Base-by-base conservation (phyloP, 2,113 vertebrate species). In the Atlantisia rogersi region DNA sequence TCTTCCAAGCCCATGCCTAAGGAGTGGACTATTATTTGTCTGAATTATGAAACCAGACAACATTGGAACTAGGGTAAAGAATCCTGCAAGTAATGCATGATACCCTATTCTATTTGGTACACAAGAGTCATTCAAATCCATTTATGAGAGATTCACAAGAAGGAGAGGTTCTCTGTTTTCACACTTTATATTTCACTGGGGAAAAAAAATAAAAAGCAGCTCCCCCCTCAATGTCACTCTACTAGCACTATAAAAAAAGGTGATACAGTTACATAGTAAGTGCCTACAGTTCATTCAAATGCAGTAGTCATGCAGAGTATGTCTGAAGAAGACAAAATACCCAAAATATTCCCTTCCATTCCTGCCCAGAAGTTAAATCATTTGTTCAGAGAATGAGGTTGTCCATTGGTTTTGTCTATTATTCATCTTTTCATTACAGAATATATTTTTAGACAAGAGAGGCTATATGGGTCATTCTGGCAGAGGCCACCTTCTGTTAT, bases 151-250 rank as follows among this genome's bases (percentile, higher is more conserved):
- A 52, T 78, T 56, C 42, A 42, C 8, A 6, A 44, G 55, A 52
- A 92, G 29, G 40, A 85, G 7, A 53, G 1, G 3, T 62, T 88
- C 26, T 79, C 8, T 78, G 20, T 37, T 82, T 91, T 74, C 21
- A 39, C 2, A 48, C 19, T 59, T 77, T 53, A 84, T 64, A 90
- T 29, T 7, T 44, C 26, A 64, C 15, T 9, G 4, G 6, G 4
- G 2, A 1, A 7, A 5, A 16, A 52, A 19, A 12, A 31, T 22
- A 25, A 22, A 39, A 70, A 2, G 1, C 10, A 42, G 4, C 4
- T 9, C 3, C 3, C 0, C 20, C 11, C 14, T 7, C 20, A 67
- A 28, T 82, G 87, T 12, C 15, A 29, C 50, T 78, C 29, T 63
- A 53, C 11, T 35, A 40, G 13, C 16, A 90, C 10, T 18, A 59